phyloP scores from a whole-genome alignment of 2,888 invertebrate genomes.

The Sinohyriopsis cumingii region DNA sequence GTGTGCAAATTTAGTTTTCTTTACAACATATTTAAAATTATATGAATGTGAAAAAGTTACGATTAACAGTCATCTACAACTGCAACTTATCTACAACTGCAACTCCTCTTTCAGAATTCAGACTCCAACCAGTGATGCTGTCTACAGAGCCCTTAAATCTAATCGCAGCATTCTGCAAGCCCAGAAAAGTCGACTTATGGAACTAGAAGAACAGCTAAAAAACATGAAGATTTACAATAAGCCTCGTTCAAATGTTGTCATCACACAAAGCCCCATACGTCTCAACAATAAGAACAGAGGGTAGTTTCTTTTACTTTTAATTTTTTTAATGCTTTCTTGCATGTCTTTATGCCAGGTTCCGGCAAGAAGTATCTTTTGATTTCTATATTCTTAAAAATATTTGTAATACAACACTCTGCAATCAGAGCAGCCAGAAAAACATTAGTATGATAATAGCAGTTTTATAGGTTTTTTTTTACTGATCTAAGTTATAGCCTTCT shows the following conservation, averaged over 20 bases:
- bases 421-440: too few species aligned
- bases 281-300: slow-evolving; percentile 4
- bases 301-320: slow-evolving; percentile 1
- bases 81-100: background rate
- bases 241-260: slow-evolving; percentile 38
- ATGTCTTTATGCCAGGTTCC: too few species aligned
- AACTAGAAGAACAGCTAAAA: slow-evolving; percentile 53
- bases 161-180: slow-evolving; percentile 81
- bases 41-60: too few species aligned
- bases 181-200: slow-evolving; percentile 72
- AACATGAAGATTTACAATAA: slow-evolving; percentile 52
- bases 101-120: slow-evolving; percentile 34
- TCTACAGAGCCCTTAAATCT: slow-evolving; percentile 84
- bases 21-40: too few species aligned
- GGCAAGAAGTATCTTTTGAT: slow-evolving; percentile 7
- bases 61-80: background rate
- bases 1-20: too few species aligned
- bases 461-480: too few species aligned
- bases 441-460: too few species aligned
- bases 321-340: background rate
- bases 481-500: too few species aligned
- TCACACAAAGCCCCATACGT: slow-evolving; percentile 1
- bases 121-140: slow-evolving; percentile 52
- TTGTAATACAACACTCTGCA: too few species aligned
- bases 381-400: too few species aligned